Percentiles rank a stretch among this genome's conserved stretches.
phyloP scores from a whole-genome alignment of 2,113 vertebrate species.

The Carassius carassius region DNA sequence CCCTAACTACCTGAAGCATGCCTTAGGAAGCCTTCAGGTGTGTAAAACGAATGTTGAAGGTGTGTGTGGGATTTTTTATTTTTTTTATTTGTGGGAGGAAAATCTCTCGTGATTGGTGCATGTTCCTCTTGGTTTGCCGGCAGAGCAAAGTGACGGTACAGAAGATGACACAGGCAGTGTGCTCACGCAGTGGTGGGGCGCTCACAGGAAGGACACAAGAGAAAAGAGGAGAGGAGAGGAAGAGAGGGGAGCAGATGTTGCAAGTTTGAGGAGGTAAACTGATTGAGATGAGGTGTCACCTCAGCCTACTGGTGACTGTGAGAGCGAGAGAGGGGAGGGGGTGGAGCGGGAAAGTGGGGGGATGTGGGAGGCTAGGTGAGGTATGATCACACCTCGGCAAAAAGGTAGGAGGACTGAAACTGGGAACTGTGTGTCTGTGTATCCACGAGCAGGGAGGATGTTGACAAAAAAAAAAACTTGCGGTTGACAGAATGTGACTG shows the following conservation, averaged over 20 bases:
- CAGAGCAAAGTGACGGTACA: conserved; percentile 57
- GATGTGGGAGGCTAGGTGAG: conserved; percentile 20
- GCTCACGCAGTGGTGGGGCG: conserved; percentile 39
- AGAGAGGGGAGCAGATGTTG: conserved; percentile 56
- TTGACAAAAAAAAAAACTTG: background rate
- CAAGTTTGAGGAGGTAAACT: conserved; percentile 62
- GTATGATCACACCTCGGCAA: conserved; percentile 59
- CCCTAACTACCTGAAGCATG: conserved; percentile 10
- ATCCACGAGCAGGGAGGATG: conserved; percentile 45
- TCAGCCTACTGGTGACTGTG: conserved; percentile 63
- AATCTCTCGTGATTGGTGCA: conserved; percentile 22
- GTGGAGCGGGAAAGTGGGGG: background rate
- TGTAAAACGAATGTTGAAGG: conserved; percentile 21
- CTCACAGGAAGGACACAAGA: conserved; percentile 44
- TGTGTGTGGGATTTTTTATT: background rate
- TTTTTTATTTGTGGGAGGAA: conserved; percentile 3
- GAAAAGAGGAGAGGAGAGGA: conserved; percentile 50
- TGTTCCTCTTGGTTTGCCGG: conserved; percentile 34
- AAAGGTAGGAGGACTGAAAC: conserved; percentile 43
- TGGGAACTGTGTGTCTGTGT: conserved; percentile 58
- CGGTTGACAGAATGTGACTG: background rate
- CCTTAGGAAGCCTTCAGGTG: conserved; percentile 24
- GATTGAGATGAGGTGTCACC: conserved; percentile 63
- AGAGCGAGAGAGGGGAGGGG: conserved; percentile 7
- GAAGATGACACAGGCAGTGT: conserved; percentile 51